Evolutionary conservation across 2,888 invertebrate species (phyloP).

Genomic region (Copidosoma aretas): DNA sequence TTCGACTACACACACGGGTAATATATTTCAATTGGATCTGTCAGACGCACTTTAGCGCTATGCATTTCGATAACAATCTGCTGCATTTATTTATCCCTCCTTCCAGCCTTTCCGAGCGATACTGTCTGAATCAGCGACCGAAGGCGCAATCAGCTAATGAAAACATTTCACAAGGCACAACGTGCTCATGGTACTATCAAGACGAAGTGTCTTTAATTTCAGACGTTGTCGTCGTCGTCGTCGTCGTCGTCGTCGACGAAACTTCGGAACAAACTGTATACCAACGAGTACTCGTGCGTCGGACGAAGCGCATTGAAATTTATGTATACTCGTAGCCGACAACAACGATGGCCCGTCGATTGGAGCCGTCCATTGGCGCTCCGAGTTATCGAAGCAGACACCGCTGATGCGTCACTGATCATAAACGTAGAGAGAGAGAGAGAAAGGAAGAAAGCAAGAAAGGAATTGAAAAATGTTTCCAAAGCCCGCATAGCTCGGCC

Average conservation of each 20-base stretch:
- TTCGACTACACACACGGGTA: too few relatives aligned
- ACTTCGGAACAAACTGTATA: too few relatives aligned
- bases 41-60: not conserved
- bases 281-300: too few relatives aligned
- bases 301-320: too few relatives aligned
- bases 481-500: conserved; percentile 1
- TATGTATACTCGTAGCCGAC: too few relatives aligned
- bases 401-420: not conserved
- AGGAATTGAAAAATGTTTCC: too few relatives aligned
- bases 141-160: not conserved
- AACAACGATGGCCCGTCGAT: too few relatives aligned
- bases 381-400: too few relatives aligned
- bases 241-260: too few relatives aligned
- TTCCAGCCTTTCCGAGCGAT: not conserved
- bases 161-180: not conserved
- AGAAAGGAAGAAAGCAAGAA: not conserved
- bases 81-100: not conserved
- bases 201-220: not conserved
- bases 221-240: too few relatives aligned
- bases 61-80: not conserved
- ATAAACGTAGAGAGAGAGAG: not conserved
- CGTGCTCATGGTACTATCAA: not conserved
- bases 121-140: not conserved
- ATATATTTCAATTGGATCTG: not conserved
- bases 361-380: too few relatives aligned